A percentile compares a stretch with the other conserved stretches of the same genome.
Conservation (phyloP, 2,113 vertebrate genomes). For the Peromyscus californicus region DNA sequence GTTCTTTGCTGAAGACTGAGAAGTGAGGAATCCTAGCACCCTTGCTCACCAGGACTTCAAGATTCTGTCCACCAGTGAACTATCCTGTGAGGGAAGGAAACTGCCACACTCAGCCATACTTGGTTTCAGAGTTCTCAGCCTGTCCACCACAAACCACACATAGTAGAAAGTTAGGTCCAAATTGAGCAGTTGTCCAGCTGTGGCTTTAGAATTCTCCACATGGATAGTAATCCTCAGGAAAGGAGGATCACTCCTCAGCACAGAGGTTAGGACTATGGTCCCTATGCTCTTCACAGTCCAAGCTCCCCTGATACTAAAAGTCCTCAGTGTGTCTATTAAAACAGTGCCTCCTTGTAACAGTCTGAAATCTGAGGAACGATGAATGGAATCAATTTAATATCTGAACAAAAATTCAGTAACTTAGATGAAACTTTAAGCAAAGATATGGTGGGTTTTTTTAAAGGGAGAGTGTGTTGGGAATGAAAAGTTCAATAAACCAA, state of each 20-base stretch:
- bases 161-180: background rate
- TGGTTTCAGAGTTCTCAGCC: background rate
- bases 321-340: background rate
- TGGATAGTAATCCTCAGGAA: background rate
- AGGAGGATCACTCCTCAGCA: background rate
- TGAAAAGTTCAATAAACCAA: background rate
- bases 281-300: background rate
- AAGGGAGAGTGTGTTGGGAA: background rate
- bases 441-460: background rate
- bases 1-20: background rate
- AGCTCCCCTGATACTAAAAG: background rate
- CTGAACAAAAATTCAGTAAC: background rate
- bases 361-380: background rate
- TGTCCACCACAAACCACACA: background rate
- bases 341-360: background rate
- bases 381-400: background rate
- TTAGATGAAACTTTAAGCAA: background rate
- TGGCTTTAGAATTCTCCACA: background rate
- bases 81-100: background rate
- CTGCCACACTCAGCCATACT: no score
- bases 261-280: background rate
- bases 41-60: background rate
- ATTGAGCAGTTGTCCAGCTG: background rate
- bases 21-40: background rate
- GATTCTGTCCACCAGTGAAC: background rate